These are phyloP conservation scores for Eulemur albifrons DNA, from an alignment of 2,797 vertebrate species.

Conservation along the genomic window DNA sequence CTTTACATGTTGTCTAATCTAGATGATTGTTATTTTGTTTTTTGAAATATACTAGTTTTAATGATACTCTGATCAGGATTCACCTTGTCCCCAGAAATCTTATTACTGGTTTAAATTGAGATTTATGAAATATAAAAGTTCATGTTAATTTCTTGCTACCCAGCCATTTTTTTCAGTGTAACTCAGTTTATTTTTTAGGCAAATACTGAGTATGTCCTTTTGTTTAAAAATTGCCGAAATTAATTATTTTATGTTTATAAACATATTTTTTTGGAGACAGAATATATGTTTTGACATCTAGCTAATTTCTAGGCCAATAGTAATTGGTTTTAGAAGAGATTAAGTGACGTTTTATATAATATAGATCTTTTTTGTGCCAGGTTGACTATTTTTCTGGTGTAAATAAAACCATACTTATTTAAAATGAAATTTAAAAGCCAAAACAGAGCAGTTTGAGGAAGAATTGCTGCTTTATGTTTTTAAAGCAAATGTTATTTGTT, in stretches of 20 bases:
- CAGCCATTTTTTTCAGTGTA: not conserved
- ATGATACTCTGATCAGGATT: not conserved
- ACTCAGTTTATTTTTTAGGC: conserved; percentile 6
- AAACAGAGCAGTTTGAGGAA: not conserved
- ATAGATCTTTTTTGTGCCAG: not conserved
- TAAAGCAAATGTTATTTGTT: not conserved
- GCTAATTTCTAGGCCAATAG: not conserved
- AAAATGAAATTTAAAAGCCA: not conserved
- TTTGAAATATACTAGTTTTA: conserved; percentile 22
- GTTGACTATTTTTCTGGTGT: conserved; percentile 1
- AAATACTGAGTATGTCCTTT: conserved; percentile 14
- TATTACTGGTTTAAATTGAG: not conserved
- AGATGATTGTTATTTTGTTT: not conserved
- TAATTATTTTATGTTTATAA: conserved; percentile 22
- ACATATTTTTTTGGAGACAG: not conserved
- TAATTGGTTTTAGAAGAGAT: conserved; percentile 34
- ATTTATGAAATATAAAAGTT: conserved; percentile 5
- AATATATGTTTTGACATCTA: not conserved
- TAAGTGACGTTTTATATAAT: conserved; percentile 27
- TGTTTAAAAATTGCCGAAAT: conserved; percentile 10
- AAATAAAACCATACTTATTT: not conserved
- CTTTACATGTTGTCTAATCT: not conserved
- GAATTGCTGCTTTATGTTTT: conserved; percentile 15
- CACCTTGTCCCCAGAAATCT: not conserved
- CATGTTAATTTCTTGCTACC: not conserved